phyloP scores from a whole-genome alignment of 2,888 invertebrate genomes.

The Trachelus troglodyta region DNA sequence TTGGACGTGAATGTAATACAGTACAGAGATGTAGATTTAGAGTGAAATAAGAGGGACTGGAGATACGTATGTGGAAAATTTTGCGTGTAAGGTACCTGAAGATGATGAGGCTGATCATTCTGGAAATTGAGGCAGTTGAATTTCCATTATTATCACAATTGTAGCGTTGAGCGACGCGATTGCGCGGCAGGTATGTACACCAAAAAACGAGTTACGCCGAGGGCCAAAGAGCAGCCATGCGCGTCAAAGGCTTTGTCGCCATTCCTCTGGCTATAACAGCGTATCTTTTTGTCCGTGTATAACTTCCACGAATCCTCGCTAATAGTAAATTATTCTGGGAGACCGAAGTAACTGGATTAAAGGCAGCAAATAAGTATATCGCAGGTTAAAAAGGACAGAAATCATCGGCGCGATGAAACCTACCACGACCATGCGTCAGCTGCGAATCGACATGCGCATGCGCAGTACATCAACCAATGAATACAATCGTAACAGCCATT shows the following conservation, averaged over 20 bases:
- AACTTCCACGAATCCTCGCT: conserved; percentile 5
- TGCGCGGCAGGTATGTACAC: conserved; percentile 25
- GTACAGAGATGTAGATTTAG: not conserved
- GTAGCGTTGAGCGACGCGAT: conserved; percentile 5
- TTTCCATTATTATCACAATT: conserved; percentile 5
- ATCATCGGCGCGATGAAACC: not conserved
- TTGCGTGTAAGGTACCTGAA: not conserved
- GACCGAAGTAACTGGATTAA: conserved; percentile 2
- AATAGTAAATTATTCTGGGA: not conserved
- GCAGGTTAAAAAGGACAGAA: not conserved
- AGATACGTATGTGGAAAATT: not conserved
- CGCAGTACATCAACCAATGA: not conserved
- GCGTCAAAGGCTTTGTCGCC: conserved; percentile 42
- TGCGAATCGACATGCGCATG: not conserved
- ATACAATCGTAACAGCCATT: not conserved
- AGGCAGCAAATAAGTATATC: not conserved
- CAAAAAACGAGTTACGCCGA: conserved; percentile 33
- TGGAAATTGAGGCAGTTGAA: not conserved
- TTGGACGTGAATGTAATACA: not conserved
- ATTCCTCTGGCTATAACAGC: conserved; percentile 22
- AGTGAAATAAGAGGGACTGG: not conserved
- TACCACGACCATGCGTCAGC: not conserved
- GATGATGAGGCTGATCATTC: not conserved
- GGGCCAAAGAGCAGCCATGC: conserved; percentile 37
- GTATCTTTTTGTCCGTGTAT: conserved; percentile 1